These are phyloP conservation scores for Astur gentilis DNA, from an alignment of 2,113 vertebrate genomes.

Conservation along the genomic window DNA sequence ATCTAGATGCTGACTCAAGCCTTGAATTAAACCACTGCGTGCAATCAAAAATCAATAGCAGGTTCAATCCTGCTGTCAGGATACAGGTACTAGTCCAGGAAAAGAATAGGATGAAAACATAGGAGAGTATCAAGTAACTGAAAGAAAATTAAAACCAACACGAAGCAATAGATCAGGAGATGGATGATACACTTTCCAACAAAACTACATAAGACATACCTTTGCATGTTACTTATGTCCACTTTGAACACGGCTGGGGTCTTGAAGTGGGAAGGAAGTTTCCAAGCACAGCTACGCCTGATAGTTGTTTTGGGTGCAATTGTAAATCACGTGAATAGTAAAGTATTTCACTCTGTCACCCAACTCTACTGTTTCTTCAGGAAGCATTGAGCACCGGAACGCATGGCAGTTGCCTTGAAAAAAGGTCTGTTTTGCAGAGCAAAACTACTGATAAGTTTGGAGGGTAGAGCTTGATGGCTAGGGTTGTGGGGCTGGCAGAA, in stretches of 20 bases:
- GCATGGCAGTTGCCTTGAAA: neutral
- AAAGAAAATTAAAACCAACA: neutral
- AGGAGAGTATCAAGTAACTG: neutral
- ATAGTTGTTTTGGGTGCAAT: neutral
- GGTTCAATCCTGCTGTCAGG: neutral
- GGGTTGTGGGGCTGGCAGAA: neutral
- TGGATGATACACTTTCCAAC: neutral
- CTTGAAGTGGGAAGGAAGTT: rapidly evolving
- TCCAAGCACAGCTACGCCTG: rapidly evolving
- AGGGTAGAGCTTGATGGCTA: neutral
- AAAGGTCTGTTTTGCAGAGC: neutral
- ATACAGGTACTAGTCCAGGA: neutral
- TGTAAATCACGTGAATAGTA: neutral
- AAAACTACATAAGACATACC: rapidly evolving
- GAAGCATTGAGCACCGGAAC: neutral
- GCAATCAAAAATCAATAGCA: neutral
- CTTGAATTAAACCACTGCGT: neutral
- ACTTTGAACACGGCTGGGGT: rapidly evolving
- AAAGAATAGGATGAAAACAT: neutral
- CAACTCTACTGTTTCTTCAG: neutral
- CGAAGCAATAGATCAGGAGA: neutral
- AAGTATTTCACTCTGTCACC: neutral
- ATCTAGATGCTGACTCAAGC: neutral
- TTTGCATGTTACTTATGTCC: neutral
- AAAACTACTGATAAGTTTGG: neutral